Evolutionary conservation across 2,888 invertebrate species (phyloP), one percentile per base, ranked within the genome.

Genomic region (Rutpela maculata): DNA sequence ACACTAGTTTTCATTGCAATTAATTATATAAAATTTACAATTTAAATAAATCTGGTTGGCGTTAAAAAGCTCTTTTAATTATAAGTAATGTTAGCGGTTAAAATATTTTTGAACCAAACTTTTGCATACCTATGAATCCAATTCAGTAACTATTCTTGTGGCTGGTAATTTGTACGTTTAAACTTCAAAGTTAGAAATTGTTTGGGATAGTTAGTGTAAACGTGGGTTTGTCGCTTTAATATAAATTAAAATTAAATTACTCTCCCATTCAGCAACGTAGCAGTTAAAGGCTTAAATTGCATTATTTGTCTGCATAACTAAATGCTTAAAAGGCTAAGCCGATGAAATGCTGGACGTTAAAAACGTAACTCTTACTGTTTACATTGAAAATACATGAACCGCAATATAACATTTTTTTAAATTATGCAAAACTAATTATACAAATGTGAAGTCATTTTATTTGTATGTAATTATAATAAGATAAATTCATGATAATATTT

Each of bases 211-310:
- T 69, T 69, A 59, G 69, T 26, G 59, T 19, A 55, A 68, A 68
- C 67, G 69, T 59, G 38, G 69, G 69, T 56, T 59, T 69, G 57
- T 69, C 69, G 56, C 69, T 69, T 57, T 69, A 69, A 69, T 69
- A 69, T 68, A 69, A 17, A 69, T 69, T 69, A 69, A 56, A 69
- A 69, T 69, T 69, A 69, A 69, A 69, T 69, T 69, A 59, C 69
- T 18, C n/a, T 63, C n/a, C 26, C 17, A 35, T 68, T 68, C 67
- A 43, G 55, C 31, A 18, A 35, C 59, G 31, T 12, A 18, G 7
- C 69, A 35, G n/a, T 69, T 17, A 69, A 69, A 59, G 69, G 69
- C 15, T 69, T 35, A 26, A 68, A 68, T 68, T 55, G 55, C 55
- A 26, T 55, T 60, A 9, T 35, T 62, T 62, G 31, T 26, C n/a